Evolutionary conservation across 2,113 vertebrate genomes (phyloP).

Genomic region (Nannospalax galili): DNA sequence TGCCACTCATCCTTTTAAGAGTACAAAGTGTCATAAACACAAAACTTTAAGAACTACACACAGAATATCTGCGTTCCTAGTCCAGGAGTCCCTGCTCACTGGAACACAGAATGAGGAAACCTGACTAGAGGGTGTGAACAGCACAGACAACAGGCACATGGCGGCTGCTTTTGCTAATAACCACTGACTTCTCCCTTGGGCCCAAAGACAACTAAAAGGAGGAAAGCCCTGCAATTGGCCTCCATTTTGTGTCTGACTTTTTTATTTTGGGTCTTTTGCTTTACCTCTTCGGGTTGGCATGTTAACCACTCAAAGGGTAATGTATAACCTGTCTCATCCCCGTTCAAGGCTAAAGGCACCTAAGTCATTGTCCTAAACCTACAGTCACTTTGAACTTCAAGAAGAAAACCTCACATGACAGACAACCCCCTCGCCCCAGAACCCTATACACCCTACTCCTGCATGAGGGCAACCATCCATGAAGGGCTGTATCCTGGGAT

Average conservation of each 20-base stretch:
- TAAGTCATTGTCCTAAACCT: neutral
- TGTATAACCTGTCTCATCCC: neutral
- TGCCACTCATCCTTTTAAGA: neutral
- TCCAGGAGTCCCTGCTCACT: neutral
- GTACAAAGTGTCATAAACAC: neutral
- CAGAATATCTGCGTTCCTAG: neutral
- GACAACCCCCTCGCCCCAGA: neutral
- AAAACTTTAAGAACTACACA: neutral
- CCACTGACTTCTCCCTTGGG: neutral
- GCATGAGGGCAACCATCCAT: neutral
- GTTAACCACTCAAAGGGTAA: neutral
- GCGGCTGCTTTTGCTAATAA: neutral
- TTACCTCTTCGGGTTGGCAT: neutral
- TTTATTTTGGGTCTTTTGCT: neutral
- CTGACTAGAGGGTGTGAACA: fast-evolving
- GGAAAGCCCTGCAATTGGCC: neutral
- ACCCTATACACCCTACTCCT: neutral
- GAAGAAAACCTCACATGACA: neutral
- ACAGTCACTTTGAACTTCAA: neutral
- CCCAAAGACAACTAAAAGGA: neutral
- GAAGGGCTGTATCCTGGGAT: neutral
- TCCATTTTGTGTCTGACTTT: neutral
- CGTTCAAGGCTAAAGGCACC: neutral
- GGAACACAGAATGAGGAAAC: neutral
- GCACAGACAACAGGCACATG: neutral